Evolutionary conservation across 2,888 invertebrate species (phyloP), one percentile per base, ranked within the genome.

Genomic region (Patella ulyssiponensis): DNA sequence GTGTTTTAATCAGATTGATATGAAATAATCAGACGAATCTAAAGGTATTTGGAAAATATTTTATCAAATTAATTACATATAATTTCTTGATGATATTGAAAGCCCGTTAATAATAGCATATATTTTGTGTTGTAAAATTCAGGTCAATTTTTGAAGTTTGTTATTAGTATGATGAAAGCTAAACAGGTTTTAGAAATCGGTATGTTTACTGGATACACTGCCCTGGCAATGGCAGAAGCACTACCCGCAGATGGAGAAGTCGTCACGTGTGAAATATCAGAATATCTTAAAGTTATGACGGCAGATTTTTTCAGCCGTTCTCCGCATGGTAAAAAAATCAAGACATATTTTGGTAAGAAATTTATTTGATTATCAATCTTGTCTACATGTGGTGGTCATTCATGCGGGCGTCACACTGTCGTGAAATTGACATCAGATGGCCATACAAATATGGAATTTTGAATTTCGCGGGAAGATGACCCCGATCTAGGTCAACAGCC

Each of bases 141-240:
- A 88, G 88, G 84, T 11, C 83, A 85, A 74, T 83, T 87, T 73
- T 72, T 88, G n/a, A 85, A 86, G 79, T 81, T 81, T 11, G 51
- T 88, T 11, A 84, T 86, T 33, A 86, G 86, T 64, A 85, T 85
- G 79, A 78, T 82, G 14, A 79, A 82, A 17, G 86, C 86, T 0
- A 85, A 82, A 53, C 79, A 82, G 14, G 84, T 87, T 12, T 81
- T 88, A 23, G 88, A 88, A 69, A 73, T 88, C 33, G 88, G 88
- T 0, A 84, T 87, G 84, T 87, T 84, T 74, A 87, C 87, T 15
- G 88, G 88, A 71, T 87, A 85, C 83, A 82, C 82, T 27, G 86
- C 87, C 4, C 79, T 88, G 71, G 79, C 86, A 69, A 84, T 86
- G 80, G 88, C 87, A 11, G 88, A 88, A 74, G 86, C 83, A 12